Conservation (phyloP, 1,140 invertebrate genomes). For the Drosophila sp. region DNA sequence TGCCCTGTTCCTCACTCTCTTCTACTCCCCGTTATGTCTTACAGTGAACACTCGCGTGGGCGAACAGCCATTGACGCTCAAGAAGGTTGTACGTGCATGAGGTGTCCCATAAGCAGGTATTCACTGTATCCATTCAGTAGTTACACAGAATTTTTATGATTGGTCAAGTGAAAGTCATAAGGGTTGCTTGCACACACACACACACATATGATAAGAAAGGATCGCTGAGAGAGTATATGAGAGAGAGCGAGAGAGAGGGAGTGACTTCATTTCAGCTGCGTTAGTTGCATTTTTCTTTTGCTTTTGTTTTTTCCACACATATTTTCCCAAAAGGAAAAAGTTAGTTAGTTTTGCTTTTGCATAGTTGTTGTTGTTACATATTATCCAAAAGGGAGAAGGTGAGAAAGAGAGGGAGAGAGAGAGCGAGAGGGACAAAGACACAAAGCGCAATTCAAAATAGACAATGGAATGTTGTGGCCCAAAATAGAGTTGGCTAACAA, state of each 20-base stretch:
- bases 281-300: constrained; percentile 2
- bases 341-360: constrained; percentile 24
- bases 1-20: too few species aligned
- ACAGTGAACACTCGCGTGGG: too few species aligned
- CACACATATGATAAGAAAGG: background rate
- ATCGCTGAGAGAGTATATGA: background rate
- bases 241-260: too few species aligned
- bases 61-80: too few species aligned
- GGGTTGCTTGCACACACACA: background rate
- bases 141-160: background rate
- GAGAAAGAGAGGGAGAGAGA: background rate
- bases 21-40: too few species aligned
- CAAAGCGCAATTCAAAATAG: constrained; percentile 69
- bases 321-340: constrained; percentile 28
- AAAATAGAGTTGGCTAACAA: constrained; percentile 73
- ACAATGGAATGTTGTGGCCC: constrained; percentile 73
- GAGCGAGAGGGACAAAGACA: constrained; percentile 32
- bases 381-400: constrained; percentile 35
- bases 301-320: constrained; percentile 4
- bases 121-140: background rate
- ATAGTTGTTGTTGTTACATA: constrained; percentile 36
- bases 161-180: constrained; percentile 4
- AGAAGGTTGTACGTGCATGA: too few species aligned
- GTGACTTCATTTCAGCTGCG: background rate
- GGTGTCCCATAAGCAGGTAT: too few species aligned